Evolutionary conservation across 1,140 invertebrate genomes (phyloP).

Genomic region (Mesaphorura yosii): DNA sequence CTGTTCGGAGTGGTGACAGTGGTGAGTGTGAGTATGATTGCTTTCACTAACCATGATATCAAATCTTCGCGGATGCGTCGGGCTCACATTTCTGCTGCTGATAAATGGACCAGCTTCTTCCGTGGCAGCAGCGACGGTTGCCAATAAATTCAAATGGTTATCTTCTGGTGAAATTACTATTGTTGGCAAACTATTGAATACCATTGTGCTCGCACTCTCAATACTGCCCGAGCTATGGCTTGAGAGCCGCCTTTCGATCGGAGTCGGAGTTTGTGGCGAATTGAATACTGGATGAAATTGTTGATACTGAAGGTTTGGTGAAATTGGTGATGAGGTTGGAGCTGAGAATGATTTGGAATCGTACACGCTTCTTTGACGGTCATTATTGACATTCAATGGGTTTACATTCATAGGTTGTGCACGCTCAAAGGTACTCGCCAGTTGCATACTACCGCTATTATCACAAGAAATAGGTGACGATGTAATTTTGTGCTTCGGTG

Average conservation of each 20-base stretch:
- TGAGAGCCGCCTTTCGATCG: background rate
- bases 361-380: too few relatives aligned
- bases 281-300: background rate
- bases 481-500: too few relatives aligned
- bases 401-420: too few relatives aligned
- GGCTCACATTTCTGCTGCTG: background rate
- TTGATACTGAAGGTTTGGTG: too few relatives aligned
- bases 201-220: too few relatives aligned
- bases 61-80: background rate
- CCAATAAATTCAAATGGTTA: conserved; percentile 26
- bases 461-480: too few relatives aligned
- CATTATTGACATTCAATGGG: too few relatives aligned
- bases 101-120: conserved; percentile 25
- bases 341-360: too few relatives aligned
- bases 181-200: background rate
- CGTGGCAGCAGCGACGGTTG: conserved; percentile 30
- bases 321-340: too few relatives aligned
- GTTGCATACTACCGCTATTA: too few relatives aligned
- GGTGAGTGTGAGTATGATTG: background rate
- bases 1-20: background rate
- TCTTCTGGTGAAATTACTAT: conserved; percentile 16
- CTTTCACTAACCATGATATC: background rate
- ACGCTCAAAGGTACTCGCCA: too few relatives aligned
- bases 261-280: background rate
- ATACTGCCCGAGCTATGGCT: too few relatives aligned